These are phyloP conservation scores for Thelaira solivaga DNA, from an alignment of 2,888 invertebrate species.

Conservation along the genomic window DNA sequence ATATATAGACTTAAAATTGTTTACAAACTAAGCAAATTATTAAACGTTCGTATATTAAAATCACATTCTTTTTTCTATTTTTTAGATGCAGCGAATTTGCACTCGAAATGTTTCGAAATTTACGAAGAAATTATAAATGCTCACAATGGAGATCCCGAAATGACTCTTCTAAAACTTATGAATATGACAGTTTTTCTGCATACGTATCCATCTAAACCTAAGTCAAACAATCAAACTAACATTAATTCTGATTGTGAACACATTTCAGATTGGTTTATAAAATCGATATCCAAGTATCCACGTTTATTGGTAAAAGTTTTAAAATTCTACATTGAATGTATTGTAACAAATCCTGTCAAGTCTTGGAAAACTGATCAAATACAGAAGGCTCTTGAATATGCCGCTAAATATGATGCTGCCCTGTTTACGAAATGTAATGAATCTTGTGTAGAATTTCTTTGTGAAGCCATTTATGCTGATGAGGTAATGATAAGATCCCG, in stretches of 20 bases:
- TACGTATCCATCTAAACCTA: constrained; percentile 68
- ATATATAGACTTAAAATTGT: too few relatives aligned
- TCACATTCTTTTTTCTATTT: neutral
- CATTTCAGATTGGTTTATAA: constrained; percentile 76
- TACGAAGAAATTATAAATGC: constrained; percentile 73
- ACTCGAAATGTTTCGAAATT: constrained; percentile 73
- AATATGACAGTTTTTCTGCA: constrained; percentile 73
- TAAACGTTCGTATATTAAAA: too few relatives aligned
- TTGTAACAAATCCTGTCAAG: constrained; percentile 72
- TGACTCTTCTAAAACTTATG: constrained; percentile 73
- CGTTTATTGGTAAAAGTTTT: constrained; percentile 70
- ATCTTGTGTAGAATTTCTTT: constrained; percentile 71
- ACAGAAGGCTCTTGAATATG: constrained; percentile 73
- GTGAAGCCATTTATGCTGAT: constrained; percentile 71
- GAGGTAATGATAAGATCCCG: constrained; percentile 72
- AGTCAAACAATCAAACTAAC: constrained; percentile 35
- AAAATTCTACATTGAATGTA: constrained; percentile 71
- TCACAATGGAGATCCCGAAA: constrained; percentile 75
- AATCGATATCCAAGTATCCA: constrained; percentile 73
- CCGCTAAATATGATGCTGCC: constrained; percentile 75
- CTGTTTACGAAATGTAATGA: constrained; percentile 75
- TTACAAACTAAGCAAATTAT: too few relatives aligned
- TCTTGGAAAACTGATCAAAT: constrained; percentile 72
- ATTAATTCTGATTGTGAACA: constrained; percentile 69
- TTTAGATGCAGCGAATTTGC: constrained; percentile 71